Evolutionary conservation across 2,888 invertebrate species (phyloP), one percentile per base, ranked within the genome.

Genomic region (Ferrisia virgata): DNA sequence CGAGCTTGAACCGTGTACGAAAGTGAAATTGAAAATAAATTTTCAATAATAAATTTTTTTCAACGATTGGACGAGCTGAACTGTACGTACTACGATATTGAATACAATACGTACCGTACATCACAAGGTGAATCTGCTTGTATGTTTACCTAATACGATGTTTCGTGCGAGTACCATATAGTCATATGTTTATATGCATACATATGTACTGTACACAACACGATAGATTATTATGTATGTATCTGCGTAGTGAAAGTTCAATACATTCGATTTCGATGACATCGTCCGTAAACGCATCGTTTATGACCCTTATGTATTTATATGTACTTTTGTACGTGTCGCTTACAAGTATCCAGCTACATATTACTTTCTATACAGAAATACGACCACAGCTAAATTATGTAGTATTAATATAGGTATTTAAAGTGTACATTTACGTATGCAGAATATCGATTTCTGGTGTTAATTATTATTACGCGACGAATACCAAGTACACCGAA

Each of bases 301-400:
- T 76, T 76, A 36, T 76, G 72, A 76, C 72, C 72, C 72, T 76
- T 36, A 76, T 33, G 72, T 36, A 22, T 36, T 76, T 76, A n/a
- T n/a, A n/a, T n/a, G 18, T 18, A 15, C 36, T 36, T 36, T 76
- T 76, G 72, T 76, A 31, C 36, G 25, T 72, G 33, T 72, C 33
- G 33, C 72, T 72, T 33, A 9, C 18, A 58, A 9, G 1, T 40
- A 40, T 40, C 11, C 11, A 53, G 4, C 4, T n/a, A 15, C n/a
- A n/a, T n/a, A n/a, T n/a, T 36, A 76, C 72, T 76, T 76, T 76
- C 72, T 76, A 76, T 1, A 47, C 47, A 53, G 22, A 8, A 9
- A 31, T 36, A 8, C 2, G 31, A 64, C 28, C 28, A 64, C 39
- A 39, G 11, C 39, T n/a, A n/a, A n/a, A n/a, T n/a, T n/a, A n/a